A percentile compares a stretch with the other conserved stretches of the same genome.
These are phyloP conservation scores for Habroteleia sp. DNA, from an alignment of 2,888 invertebrate species.

Conservation along the genomic window DNA sequence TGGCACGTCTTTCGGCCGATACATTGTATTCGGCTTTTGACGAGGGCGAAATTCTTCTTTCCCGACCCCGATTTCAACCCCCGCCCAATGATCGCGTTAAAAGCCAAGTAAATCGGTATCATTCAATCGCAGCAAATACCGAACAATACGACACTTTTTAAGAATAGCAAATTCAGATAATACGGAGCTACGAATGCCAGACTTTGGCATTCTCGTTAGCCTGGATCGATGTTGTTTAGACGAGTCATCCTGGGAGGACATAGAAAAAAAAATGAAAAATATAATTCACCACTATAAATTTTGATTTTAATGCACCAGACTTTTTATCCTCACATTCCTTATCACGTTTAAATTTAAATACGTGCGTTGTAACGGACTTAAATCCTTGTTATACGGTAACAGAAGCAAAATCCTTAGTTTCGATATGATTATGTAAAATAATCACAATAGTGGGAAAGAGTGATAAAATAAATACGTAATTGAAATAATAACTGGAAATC, in stretches of 20 bases:
- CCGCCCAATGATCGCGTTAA: conserved; percentile 21
- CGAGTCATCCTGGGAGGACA: background rate
- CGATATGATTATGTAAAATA: conserved; percentile 12
- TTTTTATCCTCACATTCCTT: conserved; percentile 8
- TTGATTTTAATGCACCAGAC: background rate
- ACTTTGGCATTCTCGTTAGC: background rate
- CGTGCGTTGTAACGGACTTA: conserved; percentile 2
- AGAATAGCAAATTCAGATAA: conserved; percentile 2
- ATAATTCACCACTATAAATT: background rate
- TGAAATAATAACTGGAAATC: too few species aligned
- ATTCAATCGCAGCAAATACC: conserved; percentile 4
- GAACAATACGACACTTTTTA: conserved; percentile 12
- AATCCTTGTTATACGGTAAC: conserved; percentile 22
- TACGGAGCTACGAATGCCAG: background rate
- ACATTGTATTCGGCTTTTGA: conserved; percentile 32
- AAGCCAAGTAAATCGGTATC: conserved; percentile 33
- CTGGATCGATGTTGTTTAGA: background rate
- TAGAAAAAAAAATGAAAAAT: background rate
- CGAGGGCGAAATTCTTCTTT: conserved; percentile 15
- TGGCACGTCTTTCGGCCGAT: conserved; percentile 29
- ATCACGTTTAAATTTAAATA: conserved; percentile 24
- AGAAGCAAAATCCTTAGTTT: conserved; percentile 20
- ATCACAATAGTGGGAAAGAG: too few species aligned
- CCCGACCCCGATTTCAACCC: background rate
- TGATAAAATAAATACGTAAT: too few species aligned